Conservation (phyloP, 53 echinoderm and acorn worm genomes). For the Actinopyga echinites region DNA sequence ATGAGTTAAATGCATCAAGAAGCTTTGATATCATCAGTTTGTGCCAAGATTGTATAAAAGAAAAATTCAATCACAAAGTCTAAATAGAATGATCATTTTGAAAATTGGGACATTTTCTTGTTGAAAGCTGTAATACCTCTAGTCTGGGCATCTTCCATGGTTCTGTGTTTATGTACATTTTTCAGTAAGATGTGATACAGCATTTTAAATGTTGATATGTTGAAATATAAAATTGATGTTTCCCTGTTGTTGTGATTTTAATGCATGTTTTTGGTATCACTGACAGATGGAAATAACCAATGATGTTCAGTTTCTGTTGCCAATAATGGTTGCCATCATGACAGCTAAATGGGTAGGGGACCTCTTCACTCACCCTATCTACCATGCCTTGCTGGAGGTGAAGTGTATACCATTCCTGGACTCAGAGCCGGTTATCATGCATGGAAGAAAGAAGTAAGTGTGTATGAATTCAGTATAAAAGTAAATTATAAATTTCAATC, state of each 20-base stretch:
- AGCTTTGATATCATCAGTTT: too few species aligned
- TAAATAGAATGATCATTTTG: too few species aligned
- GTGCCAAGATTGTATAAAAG: too few species aligned
- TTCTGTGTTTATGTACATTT: too few species aligned
- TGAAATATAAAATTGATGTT: neutral
- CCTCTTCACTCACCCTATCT: slow-evolving; percentile 93
- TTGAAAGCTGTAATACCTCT: too few species aligned
- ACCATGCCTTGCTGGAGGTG: slow-evolving; percentile 90
- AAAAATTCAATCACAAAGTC: too few species aligned
- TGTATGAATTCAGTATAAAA: neutral
- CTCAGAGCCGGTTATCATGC: slow-evolving; percentile 88
- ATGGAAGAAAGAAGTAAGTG: slow-evolving; percentile 87
- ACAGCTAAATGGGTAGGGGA: slow-evolving; percentile 98
- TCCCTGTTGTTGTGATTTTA: neutral
- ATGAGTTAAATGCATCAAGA: too few species aligned
- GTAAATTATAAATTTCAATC: neutral
- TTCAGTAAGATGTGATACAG: too few species aligned
- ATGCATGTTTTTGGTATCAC: neutral
- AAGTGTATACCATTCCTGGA: slow-evolving; percentile 98
- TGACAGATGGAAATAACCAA: slow-evolving; percentile 98
- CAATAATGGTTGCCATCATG: slow-evolving; percentile 99
- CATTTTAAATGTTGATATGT: neutral
- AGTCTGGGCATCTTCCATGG: too few species aligned
- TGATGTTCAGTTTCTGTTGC: slow-evolving; percentile 95
- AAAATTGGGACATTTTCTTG: too few species aligned